Evolutionary conservation across 2,888 invertebrate genomes (phyloP), one percentile per base, ranked within the genome.

Genomic region (Lasioglossum leucozonium): DNA sequence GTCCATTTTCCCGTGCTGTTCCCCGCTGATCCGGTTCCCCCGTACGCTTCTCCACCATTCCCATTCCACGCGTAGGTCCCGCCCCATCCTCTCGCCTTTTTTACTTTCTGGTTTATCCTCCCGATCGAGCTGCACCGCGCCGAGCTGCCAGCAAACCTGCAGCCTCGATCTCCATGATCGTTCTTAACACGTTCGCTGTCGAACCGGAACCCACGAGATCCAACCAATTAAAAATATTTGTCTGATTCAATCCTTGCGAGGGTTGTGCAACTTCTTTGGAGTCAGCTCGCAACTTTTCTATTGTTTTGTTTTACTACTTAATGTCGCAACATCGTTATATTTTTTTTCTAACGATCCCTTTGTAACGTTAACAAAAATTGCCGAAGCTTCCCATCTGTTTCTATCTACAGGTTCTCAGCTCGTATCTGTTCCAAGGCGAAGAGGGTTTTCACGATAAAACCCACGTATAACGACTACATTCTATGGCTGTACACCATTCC

Each of bases 1-100:
- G 69, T 77, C 47, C 82, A 62, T 82, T 78, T 79, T 51, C 62
- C n/a, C n/a, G 51, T 51, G n/a, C 51, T 51, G 22, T 51, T 22
- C 58, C 26, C 42, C n/a, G 47, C 18, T 30, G n/a, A 26, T 72
- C 44, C 30, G 37, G 30, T 72, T 65, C 75, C 58, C 22, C 55
- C 13, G 16, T 67, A 34, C 65, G n/a, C n/a, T 44, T 22, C 30
- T 65, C 26, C 16, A 2, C 47, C 30, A 65, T 18, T 16, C 34
- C 18, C 51, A 51, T 51, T 51, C 22, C 51, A n/a, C n/a, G 51
- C n/a, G 18, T 11, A n/a, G 18, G 55, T 22, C 42, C 2, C 22
- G 22, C n/a, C 30, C 18, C 16, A 58, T 58, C 22, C n/a, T 67
- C 26, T 51, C 51, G 4, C 26, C 11, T 34, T n/a, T 40, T 69